Conservation (phyloP, 2,888 invertebrate species). For the Julus scandinavius region DNA sequence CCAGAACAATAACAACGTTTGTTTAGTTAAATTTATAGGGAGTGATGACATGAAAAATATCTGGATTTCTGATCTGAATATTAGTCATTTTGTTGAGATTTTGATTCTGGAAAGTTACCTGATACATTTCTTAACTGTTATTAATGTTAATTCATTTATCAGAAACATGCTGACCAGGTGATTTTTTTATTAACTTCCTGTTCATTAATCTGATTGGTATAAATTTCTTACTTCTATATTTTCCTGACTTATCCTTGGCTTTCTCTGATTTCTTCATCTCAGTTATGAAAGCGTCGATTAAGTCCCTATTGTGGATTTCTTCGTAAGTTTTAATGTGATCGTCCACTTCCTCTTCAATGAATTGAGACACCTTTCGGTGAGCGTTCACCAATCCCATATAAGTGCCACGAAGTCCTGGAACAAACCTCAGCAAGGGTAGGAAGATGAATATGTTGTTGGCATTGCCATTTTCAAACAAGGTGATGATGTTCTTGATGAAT, state of each 20-base stretch:
- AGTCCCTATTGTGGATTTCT: slow-evolving; percentile 31
- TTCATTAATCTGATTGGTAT: background rate
- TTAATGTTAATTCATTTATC: too few relatives aligned
- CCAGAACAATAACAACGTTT: background rate
- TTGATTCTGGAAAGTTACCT: too few relatives aligned
- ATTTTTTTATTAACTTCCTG: too few relatives aligned
- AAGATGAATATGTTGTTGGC: background rate
- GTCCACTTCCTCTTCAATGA: slow-evolving; percentile 13
- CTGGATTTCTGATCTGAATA: too few relatives aligned
- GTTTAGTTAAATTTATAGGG: too few relatives aligned
- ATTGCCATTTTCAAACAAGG: slow-evolving; percentile 1
- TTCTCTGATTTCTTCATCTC: slow-evolving; percentile 45
- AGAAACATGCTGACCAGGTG: too few relatives aligned
- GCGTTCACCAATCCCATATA: background rate
- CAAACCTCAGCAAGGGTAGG: background rate
- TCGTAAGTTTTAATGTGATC: slow-evolving; percentile 13
- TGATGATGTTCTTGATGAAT: background rate
- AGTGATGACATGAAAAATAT: too few relatives aligned
- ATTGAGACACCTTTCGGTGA: background rate
- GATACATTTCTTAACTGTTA: too few relatives aligned
- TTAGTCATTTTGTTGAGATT: too few relatives aligned
- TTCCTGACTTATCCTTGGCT: background rate
- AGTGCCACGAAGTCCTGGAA: background rate
- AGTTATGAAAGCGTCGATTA: slow-evolving; percentile 46
- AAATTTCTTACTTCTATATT: background rate